Evolutionary conservation across 2,113 vertebrate species (phyloP), one percentile per base, ranked within the genome.

Genomic region (Alethe diademata): DNA sequence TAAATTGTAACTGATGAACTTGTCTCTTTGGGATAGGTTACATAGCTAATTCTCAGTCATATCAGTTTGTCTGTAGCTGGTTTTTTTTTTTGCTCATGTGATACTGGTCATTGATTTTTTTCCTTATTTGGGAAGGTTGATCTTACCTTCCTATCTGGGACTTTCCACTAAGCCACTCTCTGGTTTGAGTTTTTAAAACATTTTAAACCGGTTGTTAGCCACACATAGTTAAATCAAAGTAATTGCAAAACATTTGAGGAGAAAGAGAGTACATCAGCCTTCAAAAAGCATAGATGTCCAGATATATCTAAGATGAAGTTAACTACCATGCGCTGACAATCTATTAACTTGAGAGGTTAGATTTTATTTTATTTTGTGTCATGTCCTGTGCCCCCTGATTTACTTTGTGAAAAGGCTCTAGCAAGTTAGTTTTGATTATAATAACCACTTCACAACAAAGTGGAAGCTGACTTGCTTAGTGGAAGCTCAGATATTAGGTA

Each of bases 361-460:
- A 11, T 71, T 92, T 81, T 10, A 5, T 25, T 42, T 65, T 86
- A 6, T 33, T 51, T 72, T 64, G 9, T 54, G 25, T 56, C 0
- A 0, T 56, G 26, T 45, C 18, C n/a, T 58, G 18, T 60, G n/a
- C 0, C 3, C 12, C 23, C 5, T 1, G 0, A 29, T 16, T 75
- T 65, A 24, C 62, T 70, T 84, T 81, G 45, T 75, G 58, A 31
- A 50, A 62, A 1, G 3, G 7, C 43, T 85, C 17, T 82, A 35
- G 25, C n/a, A 61, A 65, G 14, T 67, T 78, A 42, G 4, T 28
- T 93, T 81, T 78, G 14, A 57, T 47, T 60, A 26, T 22, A 79
- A 69, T 76, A 60, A 84, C 31, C 48, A 24, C 13, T 56, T 58
- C 51, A 64, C 36, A 56, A 29, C 3, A 12, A 71, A 75, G 57